Base-by-base conservation (phyloP, 2,888 invertebrate species). In the Clostera curtula region DNA sequence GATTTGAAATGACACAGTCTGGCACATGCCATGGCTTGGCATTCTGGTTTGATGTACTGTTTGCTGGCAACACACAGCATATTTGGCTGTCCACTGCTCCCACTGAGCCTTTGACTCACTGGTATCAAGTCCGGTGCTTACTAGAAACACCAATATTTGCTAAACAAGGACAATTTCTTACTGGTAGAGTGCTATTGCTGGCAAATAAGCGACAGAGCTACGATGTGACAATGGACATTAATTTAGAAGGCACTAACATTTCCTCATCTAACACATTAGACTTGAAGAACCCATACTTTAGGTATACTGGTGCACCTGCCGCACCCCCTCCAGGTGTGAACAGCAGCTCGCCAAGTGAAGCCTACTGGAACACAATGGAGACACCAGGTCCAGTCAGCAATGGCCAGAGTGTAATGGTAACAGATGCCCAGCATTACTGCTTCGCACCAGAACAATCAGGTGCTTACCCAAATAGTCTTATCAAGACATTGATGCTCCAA, bases 21-120 rank as follows among this genome's bases (percentile, higher is more conserved):
- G 97, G 97, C 12, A 95, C 96, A 25, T 93, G 98, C 45, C 98
- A 99, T 59, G 98, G 98, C 1, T 84, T 99, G 40, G 98, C 98
- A 9, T 98, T 99, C 83, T 99, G 99, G 98, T 99, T 99, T 71
- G 98, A 99, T 80, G 98, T 98, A 12, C 92, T 97, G 43, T 98
- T 99, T 77, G 90, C 93, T 33, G 98, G 98, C 17, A 89, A 90
- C 22, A 90, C 89, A 34, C 93, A 95, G 59, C 93, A 95, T 34
- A 92, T 98, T 31, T 98, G 98, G 98, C 75, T 99, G 15, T 98
- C 98, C 4, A 99, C 99, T 4, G 92, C 98, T 1, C 98, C 98
- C 0, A 98, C 98, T 2, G 98, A 98, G 68, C 97, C 98, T 0
- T 84, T 99, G 10, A 99, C 98, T 13, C 98, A 99, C 74, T 99